phyloP scores from a whole-genome alignment of 1,140 invertebrate genomes.

The Drosophila sulfurigaster region DNA sequence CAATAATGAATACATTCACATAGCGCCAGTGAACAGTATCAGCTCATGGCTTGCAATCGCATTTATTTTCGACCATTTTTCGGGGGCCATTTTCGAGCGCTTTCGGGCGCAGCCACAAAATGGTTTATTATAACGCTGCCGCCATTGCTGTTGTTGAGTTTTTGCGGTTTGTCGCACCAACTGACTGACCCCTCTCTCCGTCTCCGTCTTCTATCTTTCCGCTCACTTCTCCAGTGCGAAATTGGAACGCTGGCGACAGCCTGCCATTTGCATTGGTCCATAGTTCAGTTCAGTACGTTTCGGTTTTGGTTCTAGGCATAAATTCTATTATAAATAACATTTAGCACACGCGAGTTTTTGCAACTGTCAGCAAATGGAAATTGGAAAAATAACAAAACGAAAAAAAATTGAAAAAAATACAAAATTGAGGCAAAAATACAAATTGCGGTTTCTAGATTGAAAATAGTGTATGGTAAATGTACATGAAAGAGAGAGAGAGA shows the following conservation, averaged over 20 bases:
- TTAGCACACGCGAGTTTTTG: constrained; percentile 69
- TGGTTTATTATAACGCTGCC: constrained; percentile 73
- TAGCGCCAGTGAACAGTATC: background rate
- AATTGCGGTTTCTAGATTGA: constrained; percentile 80
- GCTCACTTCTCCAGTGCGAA: constrained; percentile 34
- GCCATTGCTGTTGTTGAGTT: constrained; percentile 70
- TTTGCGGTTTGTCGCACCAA: constrained; percentile 55
- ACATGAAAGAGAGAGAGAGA: constrained; percentile 2
- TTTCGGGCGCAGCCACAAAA: constrained; percentile 55
- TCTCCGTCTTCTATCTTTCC: background rate
- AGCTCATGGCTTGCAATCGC: background rate
- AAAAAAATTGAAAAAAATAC: constrained; percentile 7
- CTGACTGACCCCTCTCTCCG: background rate
- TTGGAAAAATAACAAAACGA: constrained; percentile 54
- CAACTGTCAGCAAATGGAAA: constrained; percentile 79
- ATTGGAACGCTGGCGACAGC: constrained; percentile 67
- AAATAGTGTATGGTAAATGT: constrained; percentile 33
- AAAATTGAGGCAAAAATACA: constrained; percentile 46
- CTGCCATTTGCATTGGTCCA: constrained; percentile 77
- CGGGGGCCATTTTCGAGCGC: constrained; percentile 14
- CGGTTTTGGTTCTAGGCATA: constrained; percentile 63
- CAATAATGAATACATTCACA: constrained; percentile 49
- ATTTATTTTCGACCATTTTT: constrained; percentile 46
- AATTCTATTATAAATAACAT: constrained; percentile 83
- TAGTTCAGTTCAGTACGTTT: constrained; percentile 21